Base-by-base conservation (phyloP, 2,113 vertebrate species). In the Forbesichthys papilliferus region DNA sequence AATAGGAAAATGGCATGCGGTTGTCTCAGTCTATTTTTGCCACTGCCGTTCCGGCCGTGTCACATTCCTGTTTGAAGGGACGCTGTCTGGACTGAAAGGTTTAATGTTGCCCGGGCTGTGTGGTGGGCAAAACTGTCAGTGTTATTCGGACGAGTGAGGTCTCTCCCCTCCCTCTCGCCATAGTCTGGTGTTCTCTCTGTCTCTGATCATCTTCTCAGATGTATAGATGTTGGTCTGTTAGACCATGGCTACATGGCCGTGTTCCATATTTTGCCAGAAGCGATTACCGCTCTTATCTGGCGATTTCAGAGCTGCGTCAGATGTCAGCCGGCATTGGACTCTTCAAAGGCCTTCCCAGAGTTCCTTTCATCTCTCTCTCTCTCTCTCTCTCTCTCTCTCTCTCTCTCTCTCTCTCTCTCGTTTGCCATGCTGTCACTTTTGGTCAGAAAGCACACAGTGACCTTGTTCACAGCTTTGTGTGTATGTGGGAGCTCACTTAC, bases 381-480 rank as follows among this genome's bases (percentile, higher is more conserved):
- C 20, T 20, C 59, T 27, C 42, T 9, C 6, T 53, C 42, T 33
- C 52, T 53, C 46, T 16, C 16, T 16, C 16, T 16, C 16, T 16
- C 16, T 16, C 16, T 53, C 42, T 33, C 52, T 53, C 46, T 16
- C 16, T 16, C 16, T 16, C 16, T 16, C 16, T 16, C 16, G 9
- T 86, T 88, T 88, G 84, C 86, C 86, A 88, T 79, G 78, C 77
- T 81, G 87, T 90, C 87, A 86, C 77, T 83, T 86, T 83, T 74
- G 64, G 76, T 84, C 79, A 72, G 66, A 84, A 76, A 82, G 81
- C 77, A 80, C 69, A 48, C 61, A 8, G 64, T 86, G 86, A 90
- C 86, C 88, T 90, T 90, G 88, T 85, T 83, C 77, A 71, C 77
- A 79, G 65, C 59, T 77, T 68, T 74, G 51, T 68, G 61, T 71